Base-by-base conservation (phyloP, 2,113 vertebrate species). In the Cephalophus harveyi region DNA sequence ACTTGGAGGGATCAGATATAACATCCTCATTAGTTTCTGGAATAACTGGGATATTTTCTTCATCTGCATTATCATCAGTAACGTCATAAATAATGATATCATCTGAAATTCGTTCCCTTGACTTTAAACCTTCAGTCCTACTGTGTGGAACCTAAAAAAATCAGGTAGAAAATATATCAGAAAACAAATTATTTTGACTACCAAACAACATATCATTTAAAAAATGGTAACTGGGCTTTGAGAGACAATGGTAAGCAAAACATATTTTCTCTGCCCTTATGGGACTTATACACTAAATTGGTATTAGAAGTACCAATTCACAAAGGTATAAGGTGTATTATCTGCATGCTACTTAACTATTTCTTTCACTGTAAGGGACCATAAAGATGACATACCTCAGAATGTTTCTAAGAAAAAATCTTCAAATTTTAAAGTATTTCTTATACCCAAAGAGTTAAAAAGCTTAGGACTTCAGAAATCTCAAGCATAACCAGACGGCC, bases 31-130 rank as follows among this genome's bases (percentile, higher is more conserved):
- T 99, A 83, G 98, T 95, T 98, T 99, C 99, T 92, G 99, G 99
- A 91, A 98, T 98, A 98, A 98, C 60, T 16, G 98, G 97, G 91
- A 98, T 94, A 97, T 98, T 98, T 90, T 98, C 99, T 87, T 99
- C 97, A 95, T 99, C 99, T 0, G 96, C 62, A 97, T 98, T 98
- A 95, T 99, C 98, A 57, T 99, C 99, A 15, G 99, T 99, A 88
- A 99, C 97, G 95, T 99, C 99, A 98, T 99, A 99, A 98, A 99
- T 99, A 97, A 99, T 99, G 43, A 99, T 99, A 15, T 99, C 99
- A 86, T 99, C 99, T 84, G 99, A 99, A 60, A 99, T 96, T 59
- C 99, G 99, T 0, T 99, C 98, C 96, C 98, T 99, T 95, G 98
- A 98, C 94, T 99, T 99, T 94, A 99, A 98, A 82, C 98, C 98